These are phyloP conservation scores for Brenthis hecate DNA, from an alignment of 2,888 invertebrate genomes.

Conservation along the genomic window DNA sequence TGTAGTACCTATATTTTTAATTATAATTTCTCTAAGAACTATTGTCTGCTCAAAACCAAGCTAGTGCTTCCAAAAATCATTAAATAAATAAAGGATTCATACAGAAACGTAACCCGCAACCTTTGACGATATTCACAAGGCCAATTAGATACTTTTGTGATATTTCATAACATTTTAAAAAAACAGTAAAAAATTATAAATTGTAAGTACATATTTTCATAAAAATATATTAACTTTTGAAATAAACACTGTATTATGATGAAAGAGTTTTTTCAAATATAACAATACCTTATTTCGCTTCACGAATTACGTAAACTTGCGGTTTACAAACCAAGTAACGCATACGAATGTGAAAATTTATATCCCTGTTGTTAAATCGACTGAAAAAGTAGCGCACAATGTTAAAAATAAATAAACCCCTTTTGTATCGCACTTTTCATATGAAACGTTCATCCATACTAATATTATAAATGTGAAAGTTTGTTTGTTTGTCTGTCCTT, in stretches of 20 bases:
- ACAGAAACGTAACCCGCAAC: no score
- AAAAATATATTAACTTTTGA: background rate
- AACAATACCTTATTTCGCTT: background rate
- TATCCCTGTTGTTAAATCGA: constrained; percentile 9
- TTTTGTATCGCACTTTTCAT: background rate
- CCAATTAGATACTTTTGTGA: no score
- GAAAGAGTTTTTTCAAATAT: no score
- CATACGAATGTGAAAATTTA: constrained; percentile 14
- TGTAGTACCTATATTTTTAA: no score
- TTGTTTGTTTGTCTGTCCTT: no score
- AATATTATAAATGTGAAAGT: background rate
- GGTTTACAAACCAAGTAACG: no score
- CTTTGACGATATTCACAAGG: no score
- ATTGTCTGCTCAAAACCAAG: no score
- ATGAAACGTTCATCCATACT: background rate
- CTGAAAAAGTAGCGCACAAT: background rate
- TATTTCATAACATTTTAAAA: no score
- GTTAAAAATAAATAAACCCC: background rate
- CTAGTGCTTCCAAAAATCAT: no score
- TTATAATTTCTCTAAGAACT: no score
- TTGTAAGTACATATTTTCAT: background rate
- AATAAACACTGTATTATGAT: background rate
- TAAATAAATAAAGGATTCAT: no score
- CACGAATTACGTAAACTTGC: constrained; percentile 1
- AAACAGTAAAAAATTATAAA: background rate